Percentiles rank a stretch among this genome's conserved stretches.
Conservation (phyloP, 30 jellyfish, hydroid and myxozoan species). For the Mastigias papua region DNA sequence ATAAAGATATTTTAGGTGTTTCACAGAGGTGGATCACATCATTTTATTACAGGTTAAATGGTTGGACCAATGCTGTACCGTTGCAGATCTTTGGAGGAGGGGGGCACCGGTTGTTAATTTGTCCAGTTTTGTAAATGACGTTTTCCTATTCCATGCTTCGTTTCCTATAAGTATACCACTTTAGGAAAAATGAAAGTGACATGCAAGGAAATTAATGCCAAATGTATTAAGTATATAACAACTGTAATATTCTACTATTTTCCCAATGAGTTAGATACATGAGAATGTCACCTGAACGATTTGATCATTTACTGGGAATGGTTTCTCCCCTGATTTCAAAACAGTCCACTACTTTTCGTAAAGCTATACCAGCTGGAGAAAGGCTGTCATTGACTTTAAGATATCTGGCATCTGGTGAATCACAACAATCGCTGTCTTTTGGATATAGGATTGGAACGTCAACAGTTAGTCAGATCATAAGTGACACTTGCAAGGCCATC, state of each 20-base stretch:
- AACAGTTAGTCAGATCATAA: slow-evolving; percentile 3
- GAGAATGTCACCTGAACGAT: slow-evolving; percentile 47
- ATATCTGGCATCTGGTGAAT: slow-evolving; percentile 52
- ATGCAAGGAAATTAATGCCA: too few relatives aligned
- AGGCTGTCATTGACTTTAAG: slow-evolving; percentile 28
- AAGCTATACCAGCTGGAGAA: slow-evolving; percentile 53
- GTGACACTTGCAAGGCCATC: slow-evolving; percentile 23
- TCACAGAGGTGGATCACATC: not conserved
- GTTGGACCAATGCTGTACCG: not conserved
- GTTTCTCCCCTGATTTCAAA: slow-evolving; percentile 41
- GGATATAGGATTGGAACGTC: slow-evolving; percentile 6
- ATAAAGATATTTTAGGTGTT: not conserved
- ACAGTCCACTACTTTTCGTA: slow-evolving; percentile 27
- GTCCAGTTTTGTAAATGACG: not conserved
- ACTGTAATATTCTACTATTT: too few relatives aligned
- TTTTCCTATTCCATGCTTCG: not conserved
- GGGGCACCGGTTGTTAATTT: not conserved
- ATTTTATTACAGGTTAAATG: not conserved
- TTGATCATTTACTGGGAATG: slow-evolving; percentile 24
- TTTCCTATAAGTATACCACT: too few relatives aligned
- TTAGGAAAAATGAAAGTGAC: too few relatives aligned
- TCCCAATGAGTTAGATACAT: too few relatives aligned
- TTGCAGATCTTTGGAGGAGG: not conserved
- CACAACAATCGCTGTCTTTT: slow-evolving; percentile 42
- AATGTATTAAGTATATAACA: too few relatives aligned